phyloP scores from a whole-genome alignment of 2,113 vertebrate species.

The Thymallus thymallus region DNA sequence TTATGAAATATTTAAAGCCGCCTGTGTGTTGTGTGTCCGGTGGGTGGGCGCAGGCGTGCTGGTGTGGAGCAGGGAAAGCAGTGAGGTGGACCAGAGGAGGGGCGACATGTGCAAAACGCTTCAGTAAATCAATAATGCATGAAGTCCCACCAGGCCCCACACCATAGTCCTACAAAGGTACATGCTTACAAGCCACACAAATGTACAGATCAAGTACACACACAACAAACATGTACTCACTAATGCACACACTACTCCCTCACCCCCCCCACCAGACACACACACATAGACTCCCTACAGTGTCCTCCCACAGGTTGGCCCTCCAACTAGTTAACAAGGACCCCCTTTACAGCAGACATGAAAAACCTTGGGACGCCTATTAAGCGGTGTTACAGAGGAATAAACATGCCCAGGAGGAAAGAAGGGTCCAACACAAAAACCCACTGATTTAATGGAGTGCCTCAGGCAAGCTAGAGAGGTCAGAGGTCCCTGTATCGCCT shows the following conservation, averaged over 20 bases:
- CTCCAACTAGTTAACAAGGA: too few species aligned
- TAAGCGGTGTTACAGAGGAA: neutral
- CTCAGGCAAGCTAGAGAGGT: neutral
- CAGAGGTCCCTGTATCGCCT: neutral
- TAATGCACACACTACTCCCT: too few species aligned
- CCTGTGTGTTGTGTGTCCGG: neutral
- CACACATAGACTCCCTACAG: too few species aligned
- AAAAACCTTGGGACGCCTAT: neutral
- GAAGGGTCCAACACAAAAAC: neutral
- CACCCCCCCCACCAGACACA: too few species aligned
- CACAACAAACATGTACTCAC: too few species aligned
- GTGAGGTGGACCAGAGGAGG: constrained; percentile 7
- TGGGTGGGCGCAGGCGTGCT: neutral
- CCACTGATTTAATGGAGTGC: too few species aligned
- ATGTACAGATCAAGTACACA: neutral
- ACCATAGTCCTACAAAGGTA: constrained; percentile 25
- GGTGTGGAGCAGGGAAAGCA: too few species aligned
- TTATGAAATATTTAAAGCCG: constrained; percentile 67
- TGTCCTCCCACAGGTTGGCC: too few species aligned
- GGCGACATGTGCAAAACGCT: constrained; percentile 61
- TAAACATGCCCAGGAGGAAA: neutral
- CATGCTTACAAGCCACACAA: neutral
- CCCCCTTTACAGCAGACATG: neutral
- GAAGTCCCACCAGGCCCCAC: constrained; percentile 42
- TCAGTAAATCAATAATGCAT: constrained; percentile 66